phyloP scores from a whole-genome alignment of 2,888 invertebrate genomes.

The Platycheirus albimanus region DNA sequence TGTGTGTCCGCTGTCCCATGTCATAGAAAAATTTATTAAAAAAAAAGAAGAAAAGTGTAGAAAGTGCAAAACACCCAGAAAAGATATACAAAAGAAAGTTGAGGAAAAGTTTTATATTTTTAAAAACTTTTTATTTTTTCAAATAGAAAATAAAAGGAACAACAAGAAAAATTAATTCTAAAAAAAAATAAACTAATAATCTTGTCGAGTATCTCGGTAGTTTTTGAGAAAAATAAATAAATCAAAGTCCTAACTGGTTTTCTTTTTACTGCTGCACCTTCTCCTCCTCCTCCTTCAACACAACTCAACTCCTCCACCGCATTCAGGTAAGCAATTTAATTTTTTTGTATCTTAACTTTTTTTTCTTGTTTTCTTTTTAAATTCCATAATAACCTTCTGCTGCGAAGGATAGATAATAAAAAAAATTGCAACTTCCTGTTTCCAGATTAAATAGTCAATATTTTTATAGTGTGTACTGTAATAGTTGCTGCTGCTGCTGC shows the following conservation, averaged over 20 bases:
- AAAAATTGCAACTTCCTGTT: conserved; percentile 61
- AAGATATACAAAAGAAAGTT: conserved; percentile 36
- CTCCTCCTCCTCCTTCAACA: conserved; percentile 17
- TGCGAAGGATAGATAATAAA: conserved; percentile 40
- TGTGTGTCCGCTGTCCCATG: conserved; percentile 55
- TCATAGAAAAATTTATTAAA: conserved; percentile 46
- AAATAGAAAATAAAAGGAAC: background rate
- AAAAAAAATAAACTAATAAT: too few species aligned
- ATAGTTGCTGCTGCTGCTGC: conserved; percentile 19
- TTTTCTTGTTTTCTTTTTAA: conserved; percentile 11
- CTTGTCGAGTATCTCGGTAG: background rate
- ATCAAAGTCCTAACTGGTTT: conserved; percentile 45
- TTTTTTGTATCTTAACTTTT: conserved; percentile 6
- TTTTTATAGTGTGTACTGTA: too few species aligned
- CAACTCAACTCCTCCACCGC: conserved; percentile 38
- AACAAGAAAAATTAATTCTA: conserved; percentile 16
- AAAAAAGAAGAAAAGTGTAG: conserved; percentile 67
- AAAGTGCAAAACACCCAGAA: conserved; percentile 69
- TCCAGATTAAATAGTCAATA: conserved; percentile 36
- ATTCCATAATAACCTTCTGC: conserved; percentile 21
- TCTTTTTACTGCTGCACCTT: conserved; percentile 12
- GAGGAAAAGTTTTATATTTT: conserved; percentile 1
- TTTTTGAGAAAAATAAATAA: conserved; percentile 14
- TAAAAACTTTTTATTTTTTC: background rate
- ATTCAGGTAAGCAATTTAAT: conserved; percentile 59